These are phyloP conservation scores for Ispidina picta DNA, from an alignment of 2,797 vertebrate species.

Conservation along the genomic window DNA sequence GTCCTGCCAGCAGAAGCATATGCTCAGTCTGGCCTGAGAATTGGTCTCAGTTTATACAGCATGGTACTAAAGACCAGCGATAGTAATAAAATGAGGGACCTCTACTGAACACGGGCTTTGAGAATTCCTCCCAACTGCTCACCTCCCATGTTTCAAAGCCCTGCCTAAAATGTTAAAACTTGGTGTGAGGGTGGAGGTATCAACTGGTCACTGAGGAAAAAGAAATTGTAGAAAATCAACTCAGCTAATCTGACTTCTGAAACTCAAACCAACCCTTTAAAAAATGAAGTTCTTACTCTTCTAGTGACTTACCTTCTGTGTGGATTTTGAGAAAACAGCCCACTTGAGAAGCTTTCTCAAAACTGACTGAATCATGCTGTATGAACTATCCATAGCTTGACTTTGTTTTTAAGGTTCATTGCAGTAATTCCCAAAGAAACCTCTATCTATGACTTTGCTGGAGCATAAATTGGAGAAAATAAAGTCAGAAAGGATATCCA, in stretches of 20 bases:
- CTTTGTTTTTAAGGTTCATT: not conserved
- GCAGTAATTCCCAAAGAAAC: not conserved
- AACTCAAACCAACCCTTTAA: no score
- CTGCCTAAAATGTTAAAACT: not conserved
- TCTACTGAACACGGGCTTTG: not conserved
- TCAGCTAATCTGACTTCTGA: not conserved
- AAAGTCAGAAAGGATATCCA: not conserved
- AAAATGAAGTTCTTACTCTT: not conserved
- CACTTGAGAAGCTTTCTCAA: not conserved
- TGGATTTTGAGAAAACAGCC: not conserved
- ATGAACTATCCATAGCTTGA: not conserved
- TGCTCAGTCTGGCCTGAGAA: not conserved
- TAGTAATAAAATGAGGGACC: not conserved
- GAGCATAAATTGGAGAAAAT: not conserved
- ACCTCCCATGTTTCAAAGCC: not conserved
- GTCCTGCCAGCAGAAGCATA: constrained; percentile 4
- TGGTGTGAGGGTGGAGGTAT: not conserved
- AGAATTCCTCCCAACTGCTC: not conserved
- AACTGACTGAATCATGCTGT: not conserved
- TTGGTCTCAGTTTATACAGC: not conserved
- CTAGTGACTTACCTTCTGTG: not conserved
- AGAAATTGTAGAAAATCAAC: not conserved
- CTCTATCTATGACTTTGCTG: not conserved
- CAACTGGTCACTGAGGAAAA: not conserved
- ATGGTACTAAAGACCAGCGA: not conserved